Evolutionary conservation across 2,888 invertebrate species (phyloP).

Genomic region (Heteropelma amictum): DNA sequence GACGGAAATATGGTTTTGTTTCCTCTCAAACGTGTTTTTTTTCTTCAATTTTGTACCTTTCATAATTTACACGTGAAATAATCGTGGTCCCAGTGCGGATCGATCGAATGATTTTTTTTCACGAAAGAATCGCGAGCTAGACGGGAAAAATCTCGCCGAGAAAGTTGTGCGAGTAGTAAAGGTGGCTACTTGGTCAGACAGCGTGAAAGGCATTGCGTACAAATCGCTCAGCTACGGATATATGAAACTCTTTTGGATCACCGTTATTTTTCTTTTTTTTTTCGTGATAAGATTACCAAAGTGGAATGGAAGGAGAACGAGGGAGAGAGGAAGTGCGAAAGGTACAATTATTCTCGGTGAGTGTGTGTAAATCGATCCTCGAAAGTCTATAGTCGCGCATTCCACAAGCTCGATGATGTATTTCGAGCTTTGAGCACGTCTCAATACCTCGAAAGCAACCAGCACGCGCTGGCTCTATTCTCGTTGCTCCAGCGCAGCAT

Average conservation of each 20-base stretch:
- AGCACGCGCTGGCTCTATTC: conserved; percentile 42
- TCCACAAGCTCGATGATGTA: conserved; percentile 55
- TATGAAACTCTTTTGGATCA: not conserved
- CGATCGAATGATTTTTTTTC: too few species aligned
- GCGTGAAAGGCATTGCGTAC: not conserved
- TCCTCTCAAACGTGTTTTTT: too few species aligned
- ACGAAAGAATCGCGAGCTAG: too few species aligned
- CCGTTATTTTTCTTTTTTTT: not conserved
- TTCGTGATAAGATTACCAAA: conserved; percentile 3
- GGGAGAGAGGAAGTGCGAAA: not conserved
- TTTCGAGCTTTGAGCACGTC: conserved; percentile 58
- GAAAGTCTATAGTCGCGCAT: conserved; percentile 56
- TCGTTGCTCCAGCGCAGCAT: conserved; percentile 48
- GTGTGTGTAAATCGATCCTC: conserved; percentile 46
- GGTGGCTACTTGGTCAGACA: not conserved
- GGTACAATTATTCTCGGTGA: not conserved
- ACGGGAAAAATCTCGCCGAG: too few species aligned
- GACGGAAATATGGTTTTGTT: too few species aligned
- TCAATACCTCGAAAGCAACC: conserved; percentile 51
- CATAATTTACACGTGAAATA: too few species aligned
- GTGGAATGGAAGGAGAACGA: not conserved
- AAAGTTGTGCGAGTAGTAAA: not conserved
- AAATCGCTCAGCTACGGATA: not conserved
- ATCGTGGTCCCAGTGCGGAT: too few species aligned
- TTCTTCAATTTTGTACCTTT: too few species aligned